Conservation (phyloP, 2,797 vertebrate genomes). For the Sebastolobus alascanus region DNA sequence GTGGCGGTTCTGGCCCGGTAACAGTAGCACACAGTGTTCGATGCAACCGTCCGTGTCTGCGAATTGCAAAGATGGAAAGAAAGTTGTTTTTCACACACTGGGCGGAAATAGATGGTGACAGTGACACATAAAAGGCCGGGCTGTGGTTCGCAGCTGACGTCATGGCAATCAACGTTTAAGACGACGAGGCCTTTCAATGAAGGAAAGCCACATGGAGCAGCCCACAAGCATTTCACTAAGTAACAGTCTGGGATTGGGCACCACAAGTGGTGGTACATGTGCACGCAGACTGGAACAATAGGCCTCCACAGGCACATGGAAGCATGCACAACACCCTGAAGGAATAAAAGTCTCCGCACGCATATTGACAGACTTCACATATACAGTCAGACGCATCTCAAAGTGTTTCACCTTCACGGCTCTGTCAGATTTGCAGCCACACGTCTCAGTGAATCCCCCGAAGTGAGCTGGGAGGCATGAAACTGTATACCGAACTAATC, state of each 20-base stretch:
- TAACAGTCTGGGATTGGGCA: constrained; percentile 55
- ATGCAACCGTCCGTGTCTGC: constrained; percentile 42
- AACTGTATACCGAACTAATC: constrained; percentile 66
- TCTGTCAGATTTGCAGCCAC: constrained; percentile 68
- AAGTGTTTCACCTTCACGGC: constrained; percentile 35
- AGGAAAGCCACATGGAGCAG: constrained; percentile 65
- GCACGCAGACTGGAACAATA: constrained; percentile 66
- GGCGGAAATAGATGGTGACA: constrained; percentile 79
- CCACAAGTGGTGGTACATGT: constrained; percentile 50
- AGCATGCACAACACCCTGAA: constrained; percentile 28
- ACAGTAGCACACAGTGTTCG: constrained; percentile 68
- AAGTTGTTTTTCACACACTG: constrained; percentile 75
- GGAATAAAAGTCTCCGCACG: constrained; percentile 33
- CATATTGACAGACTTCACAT: constrained; percentile 24
- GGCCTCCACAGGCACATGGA: constrained; percentile 41
- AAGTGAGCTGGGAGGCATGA: constrained; percentile 68
- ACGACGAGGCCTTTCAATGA: constrained; percentile 61
- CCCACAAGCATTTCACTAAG: constrained; percentile 74
- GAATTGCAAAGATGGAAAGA: constrained; percentile 67
- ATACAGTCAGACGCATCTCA: constrained; percentile 3
- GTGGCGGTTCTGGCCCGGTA: constrained; percentile 54
- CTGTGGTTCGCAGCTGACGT: constrained; percentile 79
- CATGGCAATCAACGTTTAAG: constrained; percentile 76
- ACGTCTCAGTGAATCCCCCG: constrained; percentile 62
- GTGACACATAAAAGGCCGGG: constrained; percentile 75